Percentiles rank a stretch among this genome's conserved stretches.
phyloP scores from a whole-genome alignment of 2,888 invertebrate genomes.

The Hyposoter didymator region DNA sequence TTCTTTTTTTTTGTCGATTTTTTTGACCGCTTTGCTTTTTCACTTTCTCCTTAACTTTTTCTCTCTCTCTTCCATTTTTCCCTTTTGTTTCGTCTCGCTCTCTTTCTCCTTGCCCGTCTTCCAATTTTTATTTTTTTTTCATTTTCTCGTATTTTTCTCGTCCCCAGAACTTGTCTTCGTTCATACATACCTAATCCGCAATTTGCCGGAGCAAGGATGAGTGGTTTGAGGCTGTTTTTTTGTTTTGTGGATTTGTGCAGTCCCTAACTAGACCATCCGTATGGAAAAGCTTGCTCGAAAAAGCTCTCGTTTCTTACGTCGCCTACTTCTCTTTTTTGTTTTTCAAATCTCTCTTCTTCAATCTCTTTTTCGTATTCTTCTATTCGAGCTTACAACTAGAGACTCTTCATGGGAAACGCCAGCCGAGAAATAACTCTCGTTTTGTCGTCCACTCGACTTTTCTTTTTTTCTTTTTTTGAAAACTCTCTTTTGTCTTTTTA shows the following conservation, averaged over 20 bases:
- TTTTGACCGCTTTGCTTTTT: neutral
- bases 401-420: too few relatives aligned
- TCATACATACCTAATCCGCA: constrained; percentile 48
- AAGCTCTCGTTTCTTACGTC: constrained; percentile 5
- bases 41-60: neutral
- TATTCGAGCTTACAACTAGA: neutral
- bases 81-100: neutral
- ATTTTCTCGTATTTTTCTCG: neutral
- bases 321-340: neutral
- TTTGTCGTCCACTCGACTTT: too few relatives aligned
- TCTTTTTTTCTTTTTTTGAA: too few relatives aligned
- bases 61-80: constrained; percentile 1
- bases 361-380: neutral
- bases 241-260: constrained; percentile 47
- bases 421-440: too few relatives aligned
- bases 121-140: neutral
- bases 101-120: neutral
- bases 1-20: neutral
- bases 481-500: too few relatives aligned
- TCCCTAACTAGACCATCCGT: constrained; percentile 61
- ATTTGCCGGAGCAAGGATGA: constrained; percentile 59
- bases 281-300: constrained; percentile 43
- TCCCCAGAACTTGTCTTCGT: constrained; percentile 15
- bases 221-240: constrained; percentile 53
- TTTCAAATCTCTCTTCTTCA: neutral